Evolutionary conservation across 2,888 invertebrate species (phyloP).

Genomic region (Melipona beecheii): DNA sequence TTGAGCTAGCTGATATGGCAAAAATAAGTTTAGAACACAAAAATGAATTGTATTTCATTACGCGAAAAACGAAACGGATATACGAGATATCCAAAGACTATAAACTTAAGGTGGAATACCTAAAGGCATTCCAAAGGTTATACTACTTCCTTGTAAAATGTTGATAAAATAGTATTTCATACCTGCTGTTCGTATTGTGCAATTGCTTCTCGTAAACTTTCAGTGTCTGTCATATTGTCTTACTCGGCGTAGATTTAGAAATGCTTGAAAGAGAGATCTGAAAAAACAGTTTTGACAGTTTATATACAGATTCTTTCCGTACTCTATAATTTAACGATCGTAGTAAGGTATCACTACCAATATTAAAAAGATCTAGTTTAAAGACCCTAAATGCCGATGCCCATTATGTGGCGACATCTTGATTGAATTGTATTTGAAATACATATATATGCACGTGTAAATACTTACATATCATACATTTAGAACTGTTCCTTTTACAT

Average conservation of each 20-base stretch:
- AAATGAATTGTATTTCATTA: background rate
- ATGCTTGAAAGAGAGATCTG: background rate
- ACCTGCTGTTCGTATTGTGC: slow-evolving; percentile 80
- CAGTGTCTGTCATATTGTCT: slow-evolving; percentile 72
- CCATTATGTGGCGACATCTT: slow-evolving; percentile 44
- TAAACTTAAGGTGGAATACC: no score
- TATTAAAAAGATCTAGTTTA: background rate
- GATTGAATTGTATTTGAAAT: background rate
- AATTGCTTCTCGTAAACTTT: slow-evolving; percentile 74
- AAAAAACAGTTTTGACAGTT: slow-evolving; percentile 45
- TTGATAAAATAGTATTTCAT: slow-evolving; percentile 10
- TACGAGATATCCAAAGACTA: background rate
- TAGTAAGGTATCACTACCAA: slow-evolving; percentile 1
- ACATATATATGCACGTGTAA: no score
- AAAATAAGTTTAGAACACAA: background rate
- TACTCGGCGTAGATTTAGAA: background rate
- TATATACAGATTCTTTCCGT: slow-evolving; percentile 20
- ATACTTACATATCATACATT: background rate
- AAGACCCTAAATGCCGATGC: background rate
- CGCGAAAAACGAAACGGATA: background rate
- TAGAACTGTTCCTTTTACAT: background rate
- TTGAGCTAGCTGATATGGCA: slow-evolving; percentile 86
- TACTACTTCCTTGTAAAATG: background rate
- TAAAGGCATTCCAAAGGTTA: slow-evolving; percentile 22
- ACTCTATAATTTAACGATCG: slow-evolving; percentile 45